Percentiles rank a stretch among this genome's conserved stretches.
phyloP scores from a whole-genome alignment of 2,888 invertebrate species.

The Campaea margaritaria region DNA sequence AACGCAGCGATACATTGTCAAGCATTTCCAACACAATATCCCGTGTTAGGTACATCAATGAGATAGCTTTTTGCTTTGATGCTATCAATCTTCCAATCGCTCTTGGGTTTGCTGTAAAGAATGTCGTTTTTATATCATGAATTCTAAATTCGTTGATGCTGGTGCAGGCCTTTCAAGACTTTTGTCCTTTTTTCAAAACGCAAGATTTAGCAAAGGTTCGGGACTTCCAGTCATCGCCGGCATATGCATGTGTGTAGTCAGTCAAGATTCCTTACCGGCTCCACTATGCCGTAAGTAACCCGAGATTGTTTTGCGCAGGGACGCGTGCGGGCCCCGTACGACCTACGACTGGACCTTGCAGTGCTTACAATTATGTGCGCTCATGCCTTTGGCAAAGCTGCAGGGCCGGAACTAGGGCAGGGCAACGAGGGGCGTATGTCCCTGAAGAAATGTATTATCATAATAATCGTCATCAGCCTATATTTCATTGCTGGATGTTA shows the following conservation, averaged over 20 bases:
- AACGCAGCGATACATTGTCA: conserved; percentile 13
- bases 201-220: too few species aligned
- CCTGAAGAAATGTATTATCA: too few species aligned
- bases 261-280: conserved; percentile 43
- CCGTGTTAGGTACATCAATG: conserved; percentile 9
- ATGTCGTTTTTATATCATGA: neutral
- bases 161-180: too few species aligned
- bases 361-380: conserved; percentile 61
- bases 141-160: too few species aligned
- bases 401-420: neutral
- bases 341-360: conserved; percentile 78
- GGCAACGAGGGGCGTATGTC: neutral
- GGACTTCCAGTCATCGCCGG: neutral
- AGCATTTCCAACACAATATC: conserved; percentile 11
- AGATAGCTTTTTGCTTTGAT: conserved; percentile 32
- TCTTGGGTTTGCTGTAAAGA: conserved; percentile 9
- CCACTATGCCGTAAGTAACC: conserved; percentile 57
- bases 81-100: conserved; percentile 44
- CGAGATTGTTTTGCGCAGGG: conserved; percentile 75
- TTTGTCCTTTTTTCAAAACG: neutral
- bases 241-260: conserved; percentile 19
- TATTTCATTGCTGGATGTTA: too few species aligned
- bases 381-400: conserved; percentile 46
- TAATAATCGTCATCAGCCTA: too few species aligned
- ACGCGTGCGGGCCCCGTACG: conserved; percentile 73